Evolutionary conservation across 2,113 vertebrate genomes (phyloP).

Genomic region (Myiozetetes cayanensis): DNA sequence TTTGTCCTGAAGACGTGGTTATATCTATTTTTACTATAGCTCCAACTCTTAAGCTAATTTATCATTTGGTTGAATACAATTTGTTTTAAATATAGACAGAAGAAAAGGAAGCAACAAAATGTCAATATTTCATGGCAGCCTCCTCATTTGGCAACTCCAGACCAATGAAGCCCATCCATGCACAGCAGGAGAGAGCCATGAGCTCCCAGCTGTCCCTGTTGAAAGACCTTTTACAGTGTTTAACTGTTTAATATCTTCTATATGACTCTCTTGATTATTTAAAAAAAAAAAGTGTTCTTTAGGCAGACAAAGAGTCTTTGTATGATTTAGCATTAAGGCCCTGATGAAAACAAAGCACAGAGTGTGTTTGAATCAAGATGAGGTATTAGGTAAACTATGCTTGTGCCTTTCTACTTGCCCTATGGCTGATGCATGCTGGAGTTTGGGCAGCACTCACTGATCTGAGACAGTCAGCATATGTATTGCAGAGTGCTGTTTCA

Average conservation of each 20-base stretch:
- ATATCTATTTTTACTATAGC: not conserved
- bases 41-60: not conserved
- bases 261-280: not conserved
- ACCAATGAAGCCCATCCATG: not conserved
- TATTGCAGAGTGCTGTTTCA: not conserved
- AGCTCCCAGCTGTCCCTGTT: not conserved
- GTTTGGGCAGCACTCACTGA: not conserved
- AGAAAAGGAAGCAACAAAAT: not conserved
- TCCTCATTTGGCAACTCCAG: not conserved
- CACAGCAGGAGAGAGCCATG: not conserved
- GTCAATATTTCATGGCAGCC: not conserved
- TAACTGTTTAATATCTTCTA: not conserved
- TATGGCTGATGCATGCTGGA: not conserved
- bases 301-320: not conserved
- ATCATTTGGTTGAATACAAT: not conserved
- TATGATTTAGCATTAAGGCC: not conserved
- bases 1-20: not conserved
- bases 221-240: not conserved
- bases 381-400: not conserved
- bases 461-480: fast-evolving
- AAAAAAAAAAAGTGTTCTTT: not conserved
- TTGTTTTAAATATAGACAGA: not conserved
- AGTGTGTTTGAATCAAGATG: not conserved
- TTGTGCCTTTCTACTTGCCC: not conserved
- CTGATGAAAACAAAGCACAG: not conserved